A percentile compares a stretch with the other conserved stretches of the same genome.
phyloP scores from a whole-genome alignment of 1,140 invertebrate species.

The Tenebrio molitor region DNA sequence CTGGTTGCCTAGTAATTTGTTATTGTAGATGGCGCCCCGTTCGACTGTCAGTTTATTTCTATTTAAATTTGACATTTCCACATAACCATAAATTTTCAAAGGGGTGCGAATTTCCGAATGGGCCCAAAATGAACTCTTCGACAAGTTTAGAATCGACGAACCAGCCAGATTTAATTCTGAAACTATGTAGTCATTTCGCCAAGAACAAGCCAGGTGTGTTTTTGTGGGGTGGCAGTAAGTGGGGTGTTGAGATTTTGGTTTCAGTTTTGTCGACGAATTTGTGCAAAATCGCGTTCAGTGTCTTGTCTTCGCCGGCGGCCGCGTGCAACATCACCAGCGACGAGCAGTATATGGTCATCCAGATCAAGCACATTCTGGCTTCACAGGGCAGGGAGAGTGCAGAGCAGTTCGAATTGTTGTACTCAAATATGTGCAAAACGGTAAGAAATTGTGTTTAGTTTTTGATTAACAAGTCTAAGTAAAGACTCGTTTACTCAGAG shows the following conservation, averaged over 20 bases:
- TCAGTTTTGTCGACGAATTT: slow-evolving; percentile 56
- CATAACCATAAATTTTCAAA: slow-evolving; percentile 33
- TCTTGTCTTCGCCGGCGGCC: slow-evolving; percentile 49
- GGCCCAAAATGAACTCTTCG: slow-evolving; percentile 27
- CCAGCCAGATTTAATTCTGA: slow-evolving; percentile 57
- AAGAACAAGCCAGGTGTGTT: slow-evolving; percentile 61
- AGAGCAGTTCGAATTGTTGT: slow-evolving; percentile 62
- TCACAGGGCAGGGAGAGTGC: slow-evolving; percentile 52
- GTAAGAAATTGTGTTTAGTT: slow-evolving; percentile 48
- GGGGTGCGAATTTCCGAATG: background rate
- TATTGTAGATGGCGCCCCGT: slow-evolving; percentile 10
- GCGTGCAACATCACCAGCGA: slow-evolving; percentile 49
- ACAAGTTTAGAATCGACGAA: slow-evolving; percentile 4
- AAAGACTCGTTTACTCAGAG: no score
- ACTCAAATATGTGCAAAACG: slow-evolving; percentile 61
- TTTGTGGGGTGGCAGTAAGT: background rate
- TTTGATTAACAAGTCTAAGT: no score
- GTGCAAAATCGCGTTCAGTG: slow-evolving; percentile 59
- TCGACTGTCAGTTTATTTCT: background rate
- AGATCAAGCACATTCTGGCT: slow-evolving; percentile 57
- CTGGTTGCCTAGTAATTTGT: slow-evolving; percentile 20
- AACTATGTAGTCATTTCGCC: slow-evolving; percentile 62
- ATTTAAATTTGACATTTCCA: slow-evolving; percentile 37
- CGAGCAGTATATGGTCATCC: slow-evolving; percentile 56
- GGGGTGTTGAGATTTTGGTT: slow-evolving; percentile 44